phyloP scores from a whole-genome alignment of 37 sponge, comb jelly and placozoan species.

The Corticium candelabrum region DNA sequence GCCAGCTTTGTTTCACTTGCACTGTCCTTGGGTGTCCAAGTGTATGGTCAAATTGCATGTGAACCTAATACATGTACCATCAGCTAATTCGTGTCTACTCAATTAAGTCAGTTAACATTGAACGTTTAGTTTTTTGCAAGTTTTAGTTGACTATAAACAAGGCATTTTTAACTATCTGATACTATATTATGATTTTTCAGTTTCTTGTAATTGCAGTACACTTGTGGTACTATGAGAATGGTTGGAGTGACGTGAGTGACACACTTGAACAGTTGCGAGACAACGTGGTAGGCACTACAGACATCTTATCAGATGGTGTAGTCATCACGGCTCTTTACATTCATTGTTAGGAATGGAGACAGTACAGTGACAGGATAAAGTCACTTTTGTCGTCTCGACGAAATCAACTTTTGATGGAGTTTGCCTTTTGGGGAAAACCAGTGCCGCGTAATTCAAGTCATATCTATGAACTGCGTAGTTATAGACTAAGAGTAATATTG shows the following conservation, averaged over 20 bases:
- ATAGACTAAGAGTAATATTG: conserved; percentile 44
- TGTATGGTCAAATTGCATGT: no score
- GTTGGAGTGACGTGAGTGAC: conserved; percentile 12
- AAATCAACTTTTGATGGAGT: conserved; percentile 62
- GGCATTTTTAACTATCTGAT: no score
- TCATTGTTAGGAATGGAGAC: conserved; percentile 43
- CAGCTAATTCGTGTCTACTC: no score
- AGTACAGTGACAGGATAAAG: conserved; percentile 13
- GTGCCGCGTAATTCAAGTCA: conserved; percentile 17
- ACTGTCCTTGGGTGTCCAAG: no score
- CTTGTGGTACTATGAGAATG: conserved; percentile 42
- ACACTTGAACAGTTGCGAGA: conserved; percentile 10
- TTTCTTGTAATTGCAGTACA: conserved; percentile 28
- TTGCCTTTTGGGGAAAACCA: conserved; percentile 64
- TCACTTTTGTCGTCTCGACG: conserved; percentile 29
- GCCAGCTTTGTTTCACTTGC: no score
- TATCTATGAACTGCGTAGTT: conserved; percentile 68
- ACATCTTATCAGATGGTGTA: neutral
- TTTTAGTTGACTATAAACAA: no score
- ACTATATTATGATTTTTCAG: neutral
- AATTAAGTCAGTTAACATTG: no score
- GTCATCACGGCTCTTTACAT: neutral
- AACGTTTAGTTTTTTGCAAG: neutral
- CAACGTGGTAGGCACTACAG: conserved; percentile 23
- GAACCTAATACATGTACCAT: no score